phyloP scores from a whole-genome alignment of 2,113 vertebrate species.

The Miniopterus natalensis region DNA sequence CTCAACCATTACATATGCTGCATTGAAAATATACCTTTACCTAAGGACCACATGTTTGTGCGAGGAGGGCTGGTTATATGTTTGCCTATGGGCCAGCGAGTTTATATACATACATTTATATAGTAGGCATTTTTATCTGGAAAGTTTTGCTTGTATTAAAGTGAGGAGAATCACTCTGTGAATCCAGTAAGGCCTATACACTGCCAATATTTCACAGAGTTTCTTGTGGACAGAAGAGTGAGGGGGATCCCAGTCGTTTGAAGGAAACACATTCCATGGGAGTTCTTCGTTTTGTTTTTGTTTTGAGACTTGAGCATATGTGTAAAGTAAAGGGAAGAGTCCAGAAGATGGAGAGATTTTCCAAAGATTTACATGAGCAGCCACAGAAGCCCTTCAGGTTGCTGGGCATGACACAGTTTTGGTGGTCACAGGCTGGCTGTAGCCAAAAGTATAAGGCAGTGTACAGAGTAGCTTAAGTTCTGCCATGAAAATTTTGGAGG shows the following conservation, averaged over 20 bases:
- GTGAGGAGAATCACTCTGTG: neutral
- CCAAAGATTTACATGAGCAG: neutral
- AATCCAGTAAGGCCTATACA: neutral
- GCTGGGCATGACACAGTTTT: neutral
- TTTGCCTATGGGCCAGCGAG: neutral
- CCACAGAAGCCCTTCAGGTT: neutral
- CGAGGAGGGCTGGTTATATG: neutral
- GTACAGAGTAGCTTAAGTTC: neutral
- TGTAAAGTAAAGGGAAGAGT: neutral
- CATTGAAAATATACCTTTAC: neutral
- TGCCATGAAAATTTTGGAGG: neutral
- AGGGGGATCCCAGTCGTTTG: neutral
- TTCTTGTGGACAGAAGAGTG: neutral
- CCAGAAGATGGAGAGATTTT: neutral
- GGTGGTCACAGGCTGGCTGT: neutral
- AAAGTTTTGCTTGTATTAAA: slow-evolving; percentile 20
- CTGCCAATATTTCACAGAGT: neutral
- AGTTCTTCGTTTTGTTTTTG: neutral
- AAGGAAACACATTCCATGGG: neutral
- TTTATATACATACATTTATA: neutral
- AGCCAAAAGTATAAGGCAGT: neutral
- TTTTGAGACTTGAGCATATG: neutral
- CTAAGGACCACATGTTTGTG: neutral
- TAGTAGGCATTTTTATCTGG: neutral
- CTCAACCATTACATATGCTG: neutral